Conservation (phyloP, 2,113 vertebrate species). For the Strigops habroptila region DNA sequence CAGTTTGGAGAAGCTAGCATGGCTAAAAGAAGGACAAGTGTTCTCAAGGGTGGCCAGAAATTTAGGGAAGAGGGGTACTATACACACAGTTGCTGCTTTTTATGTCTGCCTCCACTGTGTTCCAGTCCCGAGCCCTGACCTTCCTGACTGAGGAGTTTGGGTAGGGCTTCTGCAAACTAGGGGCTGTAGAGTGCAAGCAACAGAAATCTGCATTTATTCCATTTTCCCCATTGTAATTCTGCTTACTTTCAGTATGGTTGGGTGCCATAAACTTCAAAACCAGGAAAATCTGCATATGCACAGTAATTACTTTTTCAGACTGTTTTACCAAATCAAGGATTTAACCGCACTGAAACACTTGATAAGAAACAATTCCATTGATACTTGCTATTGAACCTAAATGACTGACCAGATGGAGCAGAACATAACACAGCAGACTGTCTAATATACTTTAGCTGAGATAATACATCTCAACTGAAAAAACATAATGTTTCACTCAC, state of each 20-base stretch:
- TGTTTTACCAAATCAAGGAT: constrained; percentile 54
- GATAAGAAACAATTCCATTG: constrained; percentile 59
- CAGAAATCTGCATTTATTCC: background rate
- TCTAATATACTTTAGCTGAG: constrained; percentile 58
- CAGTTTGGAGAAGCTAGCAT: background rate
- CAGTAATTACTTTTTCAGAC: constrained; percentile 34
- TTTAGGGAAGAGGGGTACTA: background rate
- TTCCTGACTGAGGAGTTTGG: background rate
- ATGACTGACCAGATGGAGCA: constrained; percentile 58
- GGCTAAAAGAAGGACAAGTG: background rate
- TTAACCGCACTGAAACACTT: constrained; percentile 24
- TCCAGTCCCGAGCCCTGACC: background rate
- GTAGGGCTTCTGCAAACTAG: background rate
- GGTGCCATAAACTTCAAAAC: constrained; percentile 27
- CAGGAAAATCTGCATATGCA: constrained; percentile 11
- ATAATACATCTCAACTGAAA: constrained; percentile 61
- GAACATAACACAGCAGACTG: constrained; percentile 50
- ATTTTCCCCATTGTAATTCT: constrained; percentile 6
- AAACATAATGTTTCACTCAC: constrained; percentile 32
- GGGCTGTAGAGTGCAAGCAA: background rate
- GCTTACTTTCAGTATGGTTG: constrained; percentile 6
- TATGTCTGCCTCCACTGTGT: background rate
- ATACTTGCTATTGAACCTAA: constrained; percentile 53
- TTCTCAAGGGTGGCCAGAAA: background rate
- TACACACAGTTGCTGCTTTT: background rate